Evolutionary conservation across 2,113 vertebrate species (phyloP).

Genomic region (Saimiri boliviensis): DNA sequence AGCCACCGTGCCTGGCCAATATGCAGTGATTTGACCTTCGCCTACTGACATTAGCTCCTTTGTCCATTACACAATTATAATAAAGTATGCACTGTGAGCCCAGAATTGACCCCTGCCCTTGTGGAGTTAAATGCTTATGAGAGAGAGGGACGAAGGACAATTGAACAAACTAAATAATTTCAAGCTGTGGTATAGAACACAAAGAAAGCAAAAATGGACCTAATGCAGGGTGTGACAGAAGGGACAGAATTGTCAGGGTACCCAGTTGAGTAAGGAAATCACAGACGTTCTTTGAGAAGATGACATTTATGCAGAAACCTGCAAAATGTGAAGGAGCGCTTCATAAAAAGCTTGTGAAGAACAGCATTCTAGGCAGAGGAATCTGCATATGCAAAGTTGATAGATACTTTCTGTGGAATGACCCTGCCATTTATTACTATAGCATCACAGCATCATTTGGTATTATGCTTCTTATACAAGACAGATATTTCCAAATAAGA

Average conservation of each 20-base stretch:
- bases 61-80: neutral
- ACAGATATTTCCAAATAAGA: neutral
- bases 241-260: neutral
- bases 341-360: neutral
- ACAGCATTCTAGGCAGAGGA: neutral
- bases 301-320: neutral
- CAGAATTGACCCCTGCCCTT: neutral
- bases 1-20: too few relatives aligned
- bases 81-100: too few relatives aligned
- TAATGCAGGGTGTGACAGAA: neutral
- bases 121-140: neutral
- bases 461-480: neutral
- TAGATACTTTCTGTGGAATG: neutral
- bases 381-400: neutral
- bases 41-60: neutral
- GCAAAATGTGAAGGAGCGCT: neutral
- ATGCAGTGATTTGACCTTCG: too few relatives aligned
- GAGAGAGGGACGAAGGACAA: neutral
- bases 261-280: neutral
- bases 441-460: neutral
- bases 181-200: neutral
- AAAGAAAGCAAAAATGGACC: neutral
- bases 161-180: neutral
- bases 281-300: neutral
- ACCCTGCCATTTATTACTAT: neutral